A percentile compares a stretch with the other conserved stretches of the same genome.
phyloP scores from a whole-genome alignment of 1,140 invertebrate genomes.

The Oppia nitens region DNA sequence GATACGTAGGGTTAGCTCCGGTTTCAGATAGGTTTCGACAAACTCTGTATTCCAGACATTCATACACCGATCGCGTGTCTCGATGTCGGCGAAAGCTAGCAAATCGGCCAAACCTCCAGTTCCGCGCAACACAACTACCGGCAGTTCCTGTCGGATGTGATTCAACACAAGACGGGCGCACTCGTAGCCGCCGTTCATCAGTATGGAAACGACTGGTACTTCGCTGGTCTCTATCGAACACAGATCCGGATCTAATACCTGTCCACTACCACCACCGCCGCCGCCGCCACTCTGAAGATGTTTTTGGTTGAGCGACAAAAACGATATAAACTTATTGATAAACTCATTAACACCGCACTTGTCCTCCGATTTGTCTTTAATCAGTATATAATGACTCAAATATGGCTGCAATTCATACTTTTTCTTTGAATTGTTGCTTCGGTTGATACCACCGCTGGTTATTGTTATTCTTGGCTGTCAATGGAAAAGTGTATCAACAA shows the following conservation, averaged over 20 bases:
- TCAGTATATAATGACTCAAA: slow-evolving; percentile 20
- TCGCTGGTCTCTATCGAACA: slow-evolving; percentile 11
- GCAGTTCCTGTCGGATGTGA: slow-evolving; percentile 29
- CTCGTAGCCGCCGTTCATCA: slow-evolving; percentile 29
- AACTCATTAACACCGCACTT: slow-evolving; percentile 22
- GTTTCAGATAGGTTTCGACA: slow-evolving; percentile 29
- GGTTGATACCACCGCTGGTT: too few species aligned
- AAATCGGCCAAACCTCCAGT: slow-evolving; percentile 30
- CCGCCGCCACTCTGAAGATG: too few species aligned
- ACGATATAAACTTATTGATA: slow-evolving; percentile 16
- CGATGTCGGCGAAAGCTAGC: slow-evolving; percentile 28
- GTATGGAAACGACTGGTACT: slow-evolving; percentile 29
- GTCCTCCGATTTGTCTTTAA: slow-evolving; percentile 19
- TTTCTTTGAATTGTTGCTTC: too few species aligned
- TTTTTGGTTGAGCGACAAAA: too few species aligned
- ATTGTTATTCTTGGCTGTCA: too few species aligned
- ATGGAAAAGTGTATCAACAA: slow-evolving; percentile 20
- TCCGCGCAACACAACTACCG: slow-evolving; percentile 30
- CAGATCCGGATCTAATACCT: too few species aligned
- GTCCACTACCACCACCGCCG: too few species aligned
- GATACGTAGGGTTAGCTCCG: slow-evolving; percentile 29
- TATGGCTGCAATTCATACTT: slow-evolving; percentile 22
- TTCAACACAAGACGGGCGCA: slow-evolving; percentile 27
- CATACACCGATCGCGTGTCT: slow-evolving; percentile 24
- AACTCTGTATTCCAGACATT: slow-evolving; percentile 25